Percentiles rank a stretch among this genome's conserved stretches.
phyloP scores from a whole-genome alignment of 2,113 vertebrate species.

The Mesitornis unicolor region DNA sequence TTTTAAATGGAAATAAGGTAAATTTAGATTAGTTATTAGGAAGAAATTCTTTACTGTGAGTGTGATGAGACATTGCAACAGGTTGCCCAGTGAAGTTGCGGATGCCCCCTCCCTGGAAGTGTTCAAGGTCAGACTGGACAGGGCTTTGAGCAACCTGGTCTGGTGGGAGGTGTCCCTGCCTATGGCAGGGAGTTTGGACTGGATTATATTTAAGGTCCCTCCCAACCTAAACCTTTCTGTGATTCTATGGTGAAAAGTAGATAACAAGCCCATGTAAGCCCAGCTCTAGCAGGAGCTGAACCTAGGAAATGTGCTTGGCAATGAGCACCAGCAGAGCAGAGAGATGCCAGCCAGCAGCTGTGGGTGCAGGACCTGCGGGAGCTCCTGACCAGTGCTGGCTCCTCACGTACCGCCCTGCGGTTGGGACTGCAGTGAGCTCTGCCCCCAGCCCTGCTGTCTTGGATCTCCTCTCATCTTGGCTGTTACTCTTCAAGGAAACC shows the following conservation, averaged over 20 bases:
- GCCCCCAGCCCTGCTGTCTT: neutral
- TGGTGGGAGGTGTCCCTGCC: neutral
- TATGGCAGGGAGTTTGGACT: neutral
- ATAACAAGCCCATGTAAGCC: neutral
- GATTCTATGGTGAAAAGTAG: neutral
- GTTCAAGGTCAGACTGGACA: neutral
- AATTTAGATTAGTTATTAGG: neutral
- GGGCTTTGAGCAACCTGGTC: neutral
- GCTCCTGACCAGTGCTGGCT: neutral
- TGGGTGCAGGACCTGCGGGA: neutral
- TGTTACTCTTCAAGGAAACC: neutral
- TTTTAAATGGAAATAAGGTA: neutral
- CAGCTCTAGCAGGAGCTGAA: neutral
- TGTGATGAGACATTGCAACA: neutral
- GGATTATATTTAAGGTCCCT: neutral
- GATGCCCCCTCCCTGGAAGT: neutral
- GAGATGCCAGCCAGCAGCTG: neutral
- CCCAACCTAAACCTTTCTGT: neutral
- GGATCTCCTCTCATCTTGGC: neutral
- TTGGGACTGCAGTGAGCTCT: neutral
- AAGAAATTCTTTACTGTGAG: neutral
- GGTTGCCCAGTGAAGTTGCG: neutral
- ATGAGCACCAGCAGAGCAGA: neutral
- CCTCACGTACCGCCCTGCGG: neutral
- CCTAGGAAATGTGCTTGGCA: accelerated